Percentiles rank a stretch among this genome's conserved stretches.
phyloP scores from a whole-genome alignment of 2,797 vertebrate species.

The Tinamus major region DNA sequence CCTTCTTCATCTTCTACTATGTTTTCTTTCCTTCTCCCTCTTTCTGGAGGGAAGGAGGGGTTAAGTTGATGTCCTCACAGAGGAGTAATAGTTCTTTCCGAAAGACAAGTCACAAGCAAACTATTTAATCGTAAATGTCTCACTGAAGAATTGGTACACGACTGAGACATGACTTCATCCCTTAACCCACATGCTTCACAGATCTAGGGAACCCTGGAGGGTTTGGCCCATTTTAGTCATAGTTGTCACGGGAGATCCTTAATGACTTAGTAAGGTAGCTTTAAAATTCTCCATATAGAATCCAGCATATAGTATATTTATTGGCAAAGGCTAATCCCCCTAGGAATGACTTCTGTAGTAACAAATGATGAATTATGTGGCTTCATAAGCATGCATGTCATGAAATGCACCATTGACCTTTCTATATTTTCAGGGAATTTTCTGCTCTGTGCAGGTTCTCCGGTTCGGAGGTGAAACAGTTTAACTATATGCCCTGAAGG shows the following conservation, averaged over 20 bases:
- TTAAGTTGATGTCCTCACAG: conserved; percentile 34
- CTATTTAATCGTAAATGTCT: conserved; percentile 59
- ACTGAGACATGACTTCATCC: conserved; percentile 75
- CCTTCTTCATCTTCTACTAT: neutral
- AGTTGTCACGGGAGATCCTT: conserved; percentile 65
- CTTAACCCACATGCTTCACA: conserved; percentile 54
- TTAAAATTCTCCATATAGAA: conserved; percentile 57
- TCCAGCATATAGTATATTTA: conserved; percentile 72
- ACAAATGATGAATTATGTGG: conserved; percentile 77
- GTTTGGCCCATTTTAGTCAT: conserved; percentile 66
- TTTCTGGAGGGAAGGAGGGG: neutral
- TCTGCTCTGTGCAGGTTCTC: conserved; percentile 63
- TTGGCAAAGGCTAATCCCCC: conserved; percentile 69
- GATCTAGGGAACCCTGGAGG: conserved; percentile 63
- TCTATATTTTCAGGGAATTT: conserved; percentile 74
- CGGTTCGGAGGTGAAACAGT: conserved; percentile 64
- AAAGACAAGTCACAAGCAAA: conserved; percentile 63
- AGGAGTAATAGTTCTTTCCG: conserved; percentile 31
- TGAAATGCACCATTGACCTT: conserved; percentile 73
- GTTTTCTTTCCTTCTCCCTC: neutral
- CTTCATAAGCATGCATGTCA: conserved; percentile 71
- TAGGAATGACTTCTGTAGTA: conserved; percentile 63
- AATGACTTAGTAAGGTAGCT: conserved; percentile 68
- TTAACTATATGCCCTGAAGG: conserved; percentile 55
- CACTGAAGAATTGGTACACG: conserved; percentile 54